Evolutionary conservation across 2,113 vertebrate species (phyloP).

Genomic region (Mungos mungo): DNA sequence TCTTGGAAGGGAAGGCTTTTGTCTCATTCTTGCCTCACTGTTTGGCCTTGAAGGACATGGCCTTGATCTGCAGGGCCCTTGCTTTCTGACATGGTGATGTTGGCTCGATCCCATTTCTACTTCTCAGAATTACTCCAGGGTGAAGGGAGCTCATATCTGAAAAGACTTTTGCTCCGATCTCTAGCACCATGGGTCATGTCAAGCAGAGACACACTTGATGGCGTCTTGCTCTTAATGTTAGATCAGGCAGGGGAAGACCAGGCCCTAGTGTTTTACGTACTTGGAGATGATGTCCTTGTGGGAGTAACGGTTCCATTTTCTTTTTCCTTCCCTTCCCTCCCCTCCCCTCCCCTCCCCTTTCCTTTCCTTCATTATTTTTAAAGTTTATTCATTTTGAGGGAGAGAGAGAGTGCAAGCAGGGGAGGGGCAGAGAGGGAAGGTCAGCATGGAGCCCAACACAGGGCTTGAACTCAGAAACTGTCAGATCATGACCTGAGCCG

Average conservation of each 20-base stretch:
- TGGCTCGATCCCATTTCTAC: neutral
- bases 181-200: neutral
- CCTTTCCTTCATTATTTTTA: too few species aligned
- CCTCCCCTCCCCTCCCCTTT: too few species aligned
- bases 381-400: too few species aligned
- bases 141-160: neutral
- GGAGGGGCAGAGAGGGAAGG: too few species aligned
- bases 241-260: neutral
- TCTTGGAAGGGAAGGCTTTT: neutral
- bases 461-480: too few species aligned
- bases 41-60: neutral
- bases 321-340: too few species aligned
- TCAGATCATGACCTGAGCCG: too few species aligned
- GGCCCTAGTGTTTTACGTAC: neutral
- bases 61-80: neutral
- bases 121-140: neutral
- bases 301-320: neutral
- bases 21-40: neutral
- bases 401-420: too few species aligned
- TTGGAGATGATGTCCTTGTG: neutral
- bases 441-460: too few species aligned
- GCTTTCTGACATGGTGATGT: neutral
- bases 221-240: neutral
- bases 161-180: neutral
- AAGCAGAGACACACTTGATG: neutral